phyloP scores from a whole-genome alignment of 2,888 invertebrate genomes.

The Lamellibrachia satsuma region DNA sequence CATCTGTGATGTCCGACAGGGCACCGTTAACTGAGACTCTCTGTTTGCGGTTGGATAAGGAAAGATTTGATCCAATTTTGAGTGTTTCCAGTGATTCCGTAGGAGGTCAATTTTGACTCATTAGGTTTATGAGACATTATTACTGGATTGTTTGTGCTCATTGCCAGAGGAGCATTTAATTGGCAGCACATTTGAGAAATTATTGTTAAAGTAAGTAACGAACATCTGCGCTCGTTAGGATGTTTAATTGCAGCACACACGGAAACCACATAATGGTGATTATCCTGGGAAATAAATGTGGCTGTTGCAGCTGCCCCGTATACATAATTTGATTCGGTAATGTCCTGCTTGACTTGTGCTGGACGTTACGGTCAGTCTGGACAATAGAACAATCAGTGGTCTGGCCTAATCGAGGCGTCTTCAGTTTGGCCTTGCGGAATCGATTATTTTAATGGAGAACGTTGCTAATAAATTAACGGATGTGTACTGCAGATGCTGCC shows the following conservation, averaged over 20 bases:
- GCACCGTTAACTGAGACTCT: too few species aligned
- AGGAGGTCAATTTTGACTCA: background rate
- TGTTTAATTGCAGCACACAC: background rate
- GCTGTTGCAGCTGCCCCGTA: background rate
- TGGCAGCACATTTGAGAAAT: slow-evolving; percentile 3
- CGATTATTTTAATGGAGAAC: slow-evolving; percentile 17
- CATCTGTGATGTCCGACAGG: too few species aligned
- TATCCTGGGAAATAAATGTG: background rate
- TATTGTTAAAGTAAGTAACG: background rate
- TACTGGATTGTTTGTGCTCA: background rate
- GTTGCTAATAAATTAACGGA: background rate
- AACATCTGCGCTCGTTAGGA: background rate
- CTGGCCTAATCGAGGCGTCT: background rate
- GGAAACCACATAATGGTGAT: background rate
- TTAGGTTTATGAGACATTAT: background rate
- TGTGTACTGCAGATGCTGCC: background rate
- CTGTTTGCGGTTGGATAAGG: too few species aligned
- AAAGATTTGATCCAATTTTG: too few species aligned
- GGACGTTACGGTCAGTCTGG: background rate
- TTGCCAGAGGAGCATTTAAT: background rate
- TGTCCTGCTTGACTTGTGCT: background rate
- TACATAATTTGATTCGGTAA: background rate
- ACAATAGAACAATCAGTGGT: slow-evolving; percentile 17
- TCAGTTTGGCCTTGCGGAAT: background rate
- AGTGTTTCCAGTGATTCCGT: too few species aligned